Evolutionary conservation across 1,140 invertebrate species (phyloP), one percentile per base, ranked within the genome.

Genomic region (Lasioglossum albipes): DNA sequence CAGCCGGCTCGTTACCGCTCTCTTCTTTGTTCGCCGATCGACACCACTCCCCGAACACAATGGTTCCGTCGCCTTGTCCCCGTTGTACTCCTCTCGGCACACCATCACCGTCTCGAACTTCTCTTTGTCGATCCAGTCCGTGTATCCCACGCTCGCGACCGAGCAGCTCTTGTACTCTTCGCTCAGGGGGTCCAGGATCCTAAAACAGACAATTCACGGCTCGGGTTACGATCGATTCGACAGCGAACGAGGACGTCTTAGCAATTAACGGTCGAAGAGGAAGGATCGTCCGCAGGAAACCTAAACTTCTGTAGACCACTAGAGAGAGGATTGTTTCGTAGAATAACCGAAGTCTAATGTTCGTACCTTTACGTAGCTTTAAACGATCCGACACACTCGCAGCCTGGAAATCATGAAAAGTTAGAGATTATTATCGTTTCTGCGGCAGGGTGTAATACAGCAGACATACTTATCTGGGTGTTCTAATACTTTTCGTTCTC

Each of bases 161-260:
- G 6, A 57, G 12, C 61, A 20, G 31, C 13, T 13, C 79, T 72
- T 79, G 54, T 31, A 81, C 27, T 85, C 83, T 7, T 87, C 70
- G 54, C 85, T 81, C 20, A 89, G 64, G 0, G 82, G 86, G 67
- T 89, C 84, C 12, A 66, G 18, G 16, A 57, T 2, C 22, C 88
- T 89, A 89, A 82, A 89, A 89, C 88, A 89, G 36, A 80, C 73
- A 80, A 81, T 62, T 3, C 0, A 70, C 13, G 22, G 2, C 64
- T 64, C 10, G 16, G 36, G 70, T 85, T 85, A 85, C 36, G 12
- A 13, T 72, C 52, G 59, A n/a, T 7, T 54, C 18, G 45, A 22
- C 16, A 22, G 27, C 16, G 18, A 31, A 20, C 10, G 31, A 13
- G 12, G 9, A 57, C 6, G 7, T 54, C 27, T 20, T 49, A 27